Evolutionary conservation across 2,113 vertebrate species (phyloP).

Genomic region (Hemibagrus wyckioides): DNA sequence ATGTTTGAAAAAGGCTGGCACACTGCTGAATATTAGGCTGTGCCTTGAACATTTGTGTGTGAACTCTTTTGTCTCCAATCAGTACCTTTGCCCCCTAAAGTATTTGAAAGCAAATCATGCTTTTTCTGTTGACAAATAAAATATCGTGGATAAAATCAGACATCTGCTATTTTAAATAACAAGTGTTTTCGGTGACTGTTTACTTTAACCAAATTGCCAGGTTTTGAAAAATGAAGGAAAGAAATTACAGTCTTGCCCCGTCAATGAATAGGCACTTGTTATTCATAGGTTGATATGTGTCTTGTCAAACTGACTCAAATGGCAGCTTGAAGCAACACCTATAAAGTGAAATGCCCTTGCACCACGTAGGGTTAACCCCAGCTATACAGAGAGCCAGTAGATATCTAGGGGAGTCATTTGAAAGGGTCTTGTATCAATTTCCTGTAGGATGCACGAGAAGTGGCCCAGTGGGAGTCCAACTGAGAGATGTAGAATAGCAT

Average conservation of each 20-base stretch:
- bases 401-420: conserved; percentile 21
- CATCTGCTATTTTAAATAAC: not conserved
- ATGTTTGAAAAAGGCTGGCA: not conserved
- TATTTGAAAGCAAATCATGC: not conserved
- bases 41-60: not conserved
- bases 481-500: not conserved
- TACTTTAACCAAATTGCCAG: conserved; percentile 31
- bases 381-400: not conserved
- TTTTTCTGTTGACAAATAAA: conserved; percentile 20
- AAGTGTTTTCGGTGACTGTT: conserved; percentile 28
- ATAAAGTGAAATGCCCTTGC: not conserved
- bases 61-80: not conserved
- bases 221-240: not conserved
- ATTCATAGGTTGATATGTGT: conserved; percentile 44
- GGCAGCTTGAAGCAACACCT: conserved; percentile 12
- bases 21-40: not conserved
- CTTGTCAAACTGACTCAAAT: conserved; percentile 29
- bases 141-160: conserved; percentile 17
- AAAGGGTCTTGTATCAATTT: conserved; percentile 37
- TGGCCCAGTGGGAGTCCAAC: not conserved
- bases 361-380: conserved; percentile 20
- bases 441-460: conserved; percentile 17
- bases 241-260: conserved; percentile 12
- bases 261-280: conserved; percentile 40
- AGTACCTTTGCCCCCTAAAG: not conserved